Evolutionary conservation across 2,113 vertebrate genomes (phyloP), one percentile per base, ranked within the genome.

Genomic region (Laticauda laticaudata): DNA sequence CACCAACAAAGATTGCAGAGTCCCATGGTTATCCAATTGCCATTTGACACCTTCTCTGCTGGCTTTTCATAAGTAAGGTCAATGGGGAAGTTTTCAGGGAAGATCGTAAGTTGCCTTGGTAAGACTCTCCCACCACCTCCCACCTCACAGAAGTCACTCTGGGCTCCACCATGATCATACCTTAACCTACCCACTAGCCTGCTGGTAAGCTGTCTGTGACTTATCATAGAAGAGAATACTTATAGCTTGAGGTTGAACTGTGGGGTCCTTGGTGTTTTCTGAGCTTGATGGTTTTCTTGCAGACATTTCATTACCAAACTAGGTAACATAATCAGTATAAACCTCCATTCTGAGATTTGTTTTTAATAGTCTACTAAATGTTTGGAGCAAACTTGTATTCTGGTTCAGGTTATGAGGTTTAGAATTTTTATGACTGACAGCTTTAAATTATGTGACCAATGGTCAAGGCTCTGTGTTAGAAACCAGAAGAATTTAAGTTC

Each of bases 61-160:
- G 34, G n/a, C n/a, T 75, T 75, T 34, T n/a, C 69, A 20, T 5
- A 20, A 7, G 15, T 15, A 39, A 39, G 15, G 1, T 39, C 29
- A 75, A 75, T 39, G 15, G n/a, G 69, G 69, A 75, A 34, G 15
- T n/a, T n/a, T 39, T 34, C 69, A 20, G 14, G n/a, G 15, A 75
- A 34, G 5, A n/a, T 75, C 1, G 0, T 14, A 75, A 15, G 1
- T 75, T 34, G 15, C n/a, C 1, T 20, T 34, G 69, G 69, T 75
- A 75, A 75, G n/a, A 7, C 5, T 0, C 14, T 34, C 1, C 5
- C n/a, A 75, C 69, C 2, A 0, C n/a, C n/a, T 34, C 69, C 15
- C 69, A 34, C 2, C 2, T 75, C 14, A 20, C 2, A 75, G n/a
- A 34, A 34, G 69, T 34, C 64, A 34, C 11, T 18, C 69, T 34